Percentiles rank a stretch among this genome's conserved stretches.
Conservation (phyloP, 2,888 invertebrate species). For the Cephalotes varians region DNA sequence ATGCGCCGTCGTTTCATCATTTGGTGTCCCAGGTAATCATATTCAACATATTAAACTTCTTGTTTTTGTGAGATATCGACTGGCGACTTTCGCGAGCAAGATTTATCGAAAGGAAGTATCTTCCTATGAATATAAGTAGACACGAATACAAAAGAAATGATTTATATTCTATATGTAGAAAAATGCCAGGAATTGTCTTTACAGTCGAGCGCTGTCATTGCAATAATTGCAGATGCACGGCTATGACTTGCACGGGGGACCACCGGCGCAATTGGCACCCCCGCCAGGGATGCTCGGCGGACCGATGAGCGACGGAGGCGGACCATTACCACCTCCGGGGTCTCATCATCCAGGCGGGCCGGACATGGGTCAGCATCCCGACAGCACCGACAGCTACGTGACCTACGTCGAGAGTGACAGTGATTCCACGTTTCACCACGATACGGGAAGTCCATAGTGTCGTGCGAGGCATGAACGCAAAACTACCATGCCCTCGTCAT, state of each 20-base stretch:
- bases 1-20: slow-evolving; percentile 97
- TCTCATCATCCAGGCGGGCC: slow-evolving; percentile 83
- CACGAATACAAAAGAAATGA: neutral
- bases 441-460: slow-evolving; percentile 87
- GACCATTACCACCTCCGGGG: slow-evolving; percentile 80
- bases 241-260: slow-evolving; percentile 89
- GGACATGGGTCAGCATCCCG: slow-evolving; percentile 91
- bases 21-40: slow-evolving; percentile 95
- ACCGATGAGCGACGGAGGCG: slow-evolving; percentile 82
- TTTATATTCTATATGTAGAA: neutral
- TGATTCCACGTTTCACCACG: slow-evolving; percentile 87
- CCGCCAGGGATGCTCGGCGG: slow-evolving; percentile 84
- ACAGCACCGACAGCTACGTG: slow-evolving; percentile 95
- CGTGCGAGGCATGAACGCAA: slow-evolving; percentile 70
- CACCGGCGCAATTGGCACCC: slow-evolving; percentile 83
- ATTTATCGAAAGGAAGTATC: neutral
- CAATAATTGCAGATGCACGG: slow-evolving; percentile 93
- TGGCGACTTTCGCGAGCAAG: neutral
- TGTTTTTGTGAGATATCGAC: neutral
- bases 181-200: neutral
- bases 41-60: neutral
- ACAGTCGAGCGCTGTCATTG: neutral
- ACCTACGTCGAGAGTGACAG: slow-evolving; percentile 96
- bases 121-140: neutral
- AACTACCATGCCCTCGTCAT: slow-evolving; percentile 49